Conservation (phyloP, 2,113 vertebrate species). For the Trematomus loennbergii region DNA sequence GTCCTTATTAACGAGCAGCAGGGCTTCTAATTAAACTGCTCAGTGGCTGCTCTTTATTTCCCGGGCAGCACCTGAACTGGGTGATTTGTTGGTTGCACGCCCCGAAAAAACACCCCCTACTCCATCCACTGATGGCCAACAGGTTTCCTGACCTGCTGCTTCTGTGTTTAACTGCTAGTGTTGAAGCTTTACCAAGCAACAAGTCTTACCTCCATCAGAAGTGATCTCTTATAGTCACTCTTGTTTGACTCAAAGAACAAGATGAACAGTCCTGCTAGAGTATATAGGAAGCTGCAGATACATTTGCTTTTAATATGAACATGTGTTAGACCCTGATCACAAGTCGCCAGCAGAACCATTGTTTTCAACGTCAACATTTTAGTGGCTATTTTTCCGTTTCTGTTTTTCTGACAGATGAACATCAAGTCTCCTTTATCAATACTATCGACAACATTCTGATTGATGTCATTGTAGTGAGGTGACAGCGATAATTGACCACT, state of each 20-base stretch:
- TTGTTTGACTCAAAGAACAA: background rate
- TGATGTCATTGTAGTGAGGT: too few relatives aligned
- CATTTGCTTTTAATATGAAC: background rate
- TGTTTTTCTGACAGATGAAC: too few relatives aligned
- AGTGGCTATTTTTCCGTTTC: too few relatives aligned
- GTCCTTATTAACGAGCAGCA: conserved; percentile 78
- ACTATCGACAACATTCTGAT: too few relatives aligned
- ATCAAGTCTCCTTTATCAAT: too few relatives aligned
- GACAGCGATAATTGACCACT: too few relatives aligned
- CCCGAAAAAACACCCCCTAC: background rate
- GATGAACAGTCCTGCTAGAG: background rate
- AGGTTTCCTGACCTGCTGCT: conserved; percentile 21
- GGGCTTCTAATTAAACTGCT: conserved; percentile 77
- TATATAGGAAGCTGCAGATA: background rate
- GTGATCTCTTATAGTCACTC: background rate
- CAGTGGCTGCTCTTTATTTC: conserved; percentile 58
- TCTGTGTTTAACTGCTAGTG: conserved; percentile 1
- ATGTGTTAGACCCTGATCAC: too few relatives aligned
- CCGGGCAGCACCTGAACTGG: conserved; percentile 65
- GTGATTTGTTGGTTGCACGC: conserved; percentile 7
- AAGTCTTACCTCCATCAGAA: background rate
- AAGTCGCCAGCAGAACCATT: too few relatives aligned
- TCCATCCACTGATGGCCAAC: background rate
- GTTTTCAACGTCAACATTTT: too few relatives aligned
- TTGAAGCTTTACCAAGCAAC: background rate